Evolutionary conservation across 2,113 vertebrate genomes (phyloP).

Genomic region (Desmodus rotundus): DNA sequence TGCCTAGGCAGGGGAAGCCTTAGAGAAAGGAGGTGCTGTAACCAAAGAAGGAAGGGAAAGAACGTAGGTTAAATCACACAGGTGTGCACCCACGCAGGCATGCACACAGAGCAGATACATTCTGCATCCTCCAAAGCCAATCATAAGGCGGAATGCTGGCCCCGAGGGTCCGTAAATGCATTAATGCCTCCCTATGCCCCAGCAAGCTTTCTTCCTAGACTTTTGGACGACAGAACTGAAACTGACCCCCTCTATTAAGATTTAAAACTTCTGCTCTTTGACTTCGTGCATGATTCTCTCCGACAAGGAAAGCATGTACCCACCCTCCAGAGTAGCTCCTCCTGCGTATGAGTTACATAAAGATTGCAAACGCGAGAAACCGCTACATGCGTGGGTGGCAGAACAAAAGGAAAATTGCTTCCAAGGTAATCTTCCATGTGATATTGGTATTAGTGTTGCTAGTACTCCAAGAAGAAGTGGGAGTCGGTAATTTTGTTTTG

Average conservation of each 20-base stretch:
- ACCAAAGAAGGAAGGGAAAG: neutral
- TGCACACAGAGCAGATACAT: neutral
- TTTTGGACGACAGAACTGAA: neutral
- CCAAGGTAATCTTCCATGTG: conserved; percentile 41
- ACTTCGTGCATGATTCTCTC: conserved; percentile 13
- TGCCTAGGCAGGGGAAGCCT: neutral
- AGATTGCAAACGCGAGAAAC: conserved; percentile 46
- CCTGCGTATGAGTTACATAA: neutral
- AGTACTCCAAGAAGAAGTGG: conserved; percentile 65
- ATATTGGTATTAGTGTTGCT: conserved; percentile 43
- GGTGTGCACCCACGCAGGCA: neutral
- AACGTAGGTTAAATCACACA: neutral
- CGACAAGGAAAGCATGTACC: neutral
- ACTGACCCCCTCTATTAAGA: neutral
- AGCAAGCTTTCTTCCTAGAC: neutral
- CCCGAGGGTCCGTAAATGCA: neutral
- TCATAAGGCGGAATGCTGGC: neutral
- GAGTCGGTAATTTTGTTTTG: conserved; percentile 73
- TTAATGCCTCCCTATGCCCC: neutral
- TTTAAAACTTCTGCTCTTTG: neutral
- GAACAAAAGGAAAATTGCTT: conserved; percentile 62
- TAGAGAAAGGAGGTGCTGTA: neutral
- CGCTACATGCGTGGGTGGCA: conserved; percentile 26
- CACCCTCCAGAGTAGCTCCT: neutral
- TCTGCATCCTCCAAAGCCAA: neutral